Evolutionary conservation across 2,113 vertebrate species (phyloP), one percentile per base, ranked within the genome.

Genomic region (Xenopus laevis): DNA sequence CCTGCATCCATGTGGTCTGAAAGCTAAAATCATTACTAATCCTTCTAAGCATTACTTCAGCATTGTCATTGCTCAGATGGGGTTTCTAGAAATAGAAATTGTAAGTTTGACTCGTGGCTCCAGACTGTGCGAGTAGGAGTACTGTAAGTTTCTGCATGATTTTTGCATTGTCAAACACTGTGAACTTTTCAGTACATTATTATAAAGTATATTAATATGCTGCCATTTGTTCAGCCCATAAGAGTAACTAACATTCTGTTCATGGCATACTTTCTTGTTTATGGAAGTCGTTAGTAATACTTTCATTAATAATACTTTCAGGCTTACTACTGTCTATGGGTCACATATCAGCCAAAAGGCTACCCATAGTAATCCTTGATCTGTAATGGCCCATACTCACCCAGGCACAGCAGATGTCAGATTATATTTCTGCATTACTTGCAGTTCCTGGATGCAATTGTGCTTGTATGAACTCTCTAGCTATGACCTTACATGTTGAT

Each of bases 61-160:
- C 59, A 70, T 77, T 69, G 74, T 77, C 74, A 64, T 70, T 77
- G 47, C 62, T 77, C 74, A 77, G 27, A 68, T 77, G 74, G 66
- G 67, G n/a, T 55, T 70, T 70, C 74, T 69, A 55, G 59, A 77
- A 70, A 77, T 77, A 77, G 74, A 69, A 62, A n/a, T 70, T 64
- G 33, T 70, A 70, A 77, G 66, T 77, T 64, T 64, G 66, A 77
- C 59, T 77, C 30, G 47, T 64, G 74, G 74, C 67, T 70, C 33
- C 74, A 77, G 74, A 77, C 74, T 77, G 74, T 57, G 67, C 17
- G 74, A 77, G 74, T 70, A 70, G 74, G 74, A 77, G 74, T 77
- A 57, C 30, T 70, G 66, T 68, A 70, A 55, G 70, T 69, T 70
- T 75, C 65, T 68, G 46, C 44, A 65, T 45, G 7, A 52, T 61